Conservation (phyloP, 2,888 invertebrate genomes). For the Agonopterix subpropinquella region DNA sequence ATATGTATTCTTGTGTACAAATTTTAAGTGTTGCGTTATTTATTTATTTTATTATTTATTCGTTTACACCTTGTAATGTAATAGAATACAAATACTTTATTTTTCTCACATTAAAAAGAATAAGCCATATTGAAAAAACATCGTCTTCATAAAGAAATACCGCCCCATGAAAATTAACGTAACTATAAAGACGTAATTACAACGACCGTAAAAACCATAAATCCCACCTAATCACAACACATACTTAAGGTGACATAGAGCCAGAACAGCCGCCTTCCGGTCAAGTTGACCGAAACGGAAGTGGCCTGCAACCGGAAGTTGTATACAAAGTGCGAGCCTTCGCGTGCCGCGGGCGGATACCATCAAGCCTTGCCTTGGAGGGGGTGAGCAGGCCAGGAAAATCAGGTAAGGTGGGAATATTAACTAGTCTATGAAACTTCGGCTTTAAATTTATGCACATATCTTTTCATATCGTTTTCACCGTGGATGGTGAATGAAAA, state of each 20-base stretch:
- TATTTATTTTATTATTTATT: no score
- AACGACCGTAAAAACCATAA: constrained; percentile 43
- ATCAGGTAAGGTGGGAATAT: constrained; percentile 13
- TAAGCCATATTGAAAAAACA: no score
- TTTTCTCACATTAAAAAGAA: no score
- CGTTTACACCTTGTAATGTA: no score
- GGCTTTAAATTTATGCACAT: background rate
- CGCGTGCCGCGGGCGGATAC: constrained; percentile 43
- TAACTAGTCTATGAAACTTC: constrained; percentile 9
- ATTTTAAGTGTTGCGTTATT: no score
- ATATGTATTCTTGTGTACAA: no score
- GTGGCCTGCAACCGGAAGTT: constrained; percentile 55
- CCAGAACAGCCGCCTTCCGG: constrained; percentile 57
- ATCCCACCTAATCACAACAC: constrained; percentile 61
- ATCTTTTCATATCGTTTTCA: constrained; percentile 4
- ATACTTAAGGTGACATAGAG: constrained; percentile 66
- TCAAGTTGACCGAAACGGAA: constrained; percentile 42
- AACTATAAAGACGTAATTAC: constrained; percentile 43
- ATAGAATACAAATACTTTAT: no score
- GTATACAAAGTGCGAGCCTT: constrained; percentile 72
- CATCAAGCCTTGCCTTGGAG: constrained; percentile 7
- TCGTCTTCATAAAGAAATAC: background rate
- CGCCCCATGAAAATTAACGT: background rate
- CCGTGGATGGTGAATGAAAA: background rate
- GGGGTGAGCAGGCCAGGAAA: constrained; percentile 10